These are phyloP conservation scores for Trichonephila clavipes DNA, from an alignment of 1,140 invertebrate genomes.

Conservation along the genomic window DNA sequence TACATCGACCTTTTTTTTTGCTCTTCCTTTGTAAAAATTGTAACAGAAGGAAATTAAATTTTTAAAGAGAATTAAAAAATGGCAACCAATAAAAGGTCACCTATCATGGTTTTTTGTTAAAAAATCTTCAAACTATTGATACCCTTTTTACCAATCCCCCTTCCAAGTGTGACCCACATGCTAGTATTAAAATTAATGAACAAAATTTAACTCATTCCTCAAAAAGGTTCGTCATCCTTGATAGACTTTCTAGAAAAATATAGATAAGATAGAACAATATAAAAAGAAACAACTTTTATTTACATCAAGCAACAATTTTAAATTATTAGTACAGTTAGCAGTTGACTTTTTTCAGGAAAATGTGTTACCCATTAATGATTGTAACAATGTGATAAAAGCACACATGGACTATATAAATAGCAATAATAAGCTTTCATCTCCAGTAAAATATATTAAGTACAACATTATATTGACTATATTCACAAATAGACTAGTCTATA, in stretches of 20 bases:
- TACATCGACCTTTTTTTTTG: no score
- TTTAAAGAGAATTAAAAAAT: no score
- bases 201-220: no score
- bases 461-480: constrained; percentile 73
- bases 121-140: no score
- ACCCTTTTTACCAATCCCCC: no score
- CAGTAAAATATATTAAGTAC: constrained; percentile 75
- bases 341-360: constrained; percentile 65
- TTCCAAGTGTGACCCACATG: no score
- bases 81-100: no score
- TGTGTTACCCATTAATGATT: constrained; percentile 72
- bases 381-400: constrained; percentile 75
- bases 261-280: neutral
- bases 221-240: no score
- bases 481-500: constrained; percentile 70
- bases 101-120: no score
- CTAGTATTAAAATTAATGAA: no score
- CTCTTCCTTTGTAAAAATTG: no score
- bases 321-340: constrained; percentile 76
- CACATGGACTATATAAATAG: constrained; percentile 68
- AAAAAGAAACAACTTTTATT: constrained; percentile 77
- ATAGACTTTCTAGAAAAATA: neutral
- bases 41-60: no score
- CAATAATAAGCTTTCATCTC: constrained; percentile 74
- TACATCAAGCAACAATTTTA: constrained; percentile 76